These are phyloP conservation scores for Caprella mutica DNA, from an alignment of 2,888 invertebrate species.

Conservation along the genomic window DNA sequence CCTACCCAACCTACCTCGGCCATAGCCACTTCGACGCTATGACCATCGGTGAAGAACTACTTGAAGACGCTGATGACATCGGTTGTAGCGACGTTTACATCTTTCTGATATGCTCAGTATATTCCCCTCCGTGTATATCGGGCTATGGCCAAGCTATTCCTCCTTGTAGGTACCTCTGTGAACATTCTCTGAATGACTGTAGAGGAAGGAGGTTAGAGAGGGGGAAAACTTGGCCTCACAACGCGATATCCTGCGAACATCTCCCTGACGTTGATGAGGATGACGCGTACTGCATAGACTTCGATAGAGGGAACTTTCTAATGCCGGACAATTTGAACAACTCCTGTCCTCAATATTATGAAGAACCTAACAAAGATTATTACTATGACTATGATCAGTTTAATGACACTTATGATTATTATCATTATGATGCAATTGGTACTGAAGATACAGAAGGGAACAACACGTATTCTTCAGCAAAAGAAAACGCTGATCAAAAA, in stretches of 20 bases:
- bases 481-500: no score
- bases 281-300: conserved; percentile 18
- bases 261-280: conserved; percentile 20
- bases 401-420: conserved; percentile 3
- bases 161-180: conserved; percentile 32
- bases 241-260: conserved; percentile 21
- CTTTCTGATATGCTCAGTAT: conserved; percentile 25
- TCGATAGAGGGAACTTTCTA: conserved; percentile 23
- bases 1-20: conserved; percentile 24
- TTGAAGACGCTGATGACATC: conserved; percentile 21
- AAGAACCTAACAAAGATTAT: background rate
- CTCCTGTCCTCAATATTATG: conserved; percentile 11
- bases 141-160: conserved; percentile 20
- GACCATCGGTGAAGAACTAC: conserved; percentile 13
- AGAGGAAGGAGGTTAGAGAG: conserved; percentile 12
- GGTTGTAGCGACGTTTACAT: conserved; percentile 22
- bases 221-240: conserved; percentile 22
- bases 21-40: conserved; percentile 17
- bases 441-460: background rate
- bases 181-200: conserved; percentile 16
- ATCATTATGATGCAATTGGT: background rate
- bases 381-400: conserved; percentile 14
- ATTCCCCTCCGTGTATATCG: conserved; percentile 26
- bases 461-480: no score
- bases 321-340: conserved; percentile 16